Evolutionary conservation across 2,888 invertebrate genomes (phyloP).

Genomic region (Agrochola lychnidis): DNA sequence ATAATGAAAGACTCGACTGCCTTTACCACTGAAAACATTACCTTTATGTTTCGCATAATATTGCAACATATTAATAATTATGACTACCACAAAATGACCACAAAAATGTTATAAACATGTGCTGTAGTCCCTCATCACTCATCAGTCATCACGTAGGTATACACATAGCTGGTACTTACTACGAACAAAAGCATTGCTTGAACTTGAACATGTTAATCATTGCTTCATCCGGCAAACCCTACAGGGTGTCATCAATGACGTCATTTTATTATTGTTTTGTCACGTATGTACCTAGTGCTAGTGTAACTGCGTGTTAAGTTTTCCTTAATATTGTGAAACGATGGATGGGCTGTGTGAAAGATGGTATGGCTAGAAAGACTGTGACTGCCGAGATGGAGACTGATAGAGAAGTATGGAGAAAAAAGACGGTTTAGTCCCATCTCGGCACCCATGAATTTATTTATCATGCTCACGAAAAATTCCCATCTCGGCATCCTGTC

Average conservation of each 20-base stretch:
- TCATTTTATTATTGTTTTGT: not conserved
- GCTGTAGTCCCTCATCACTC: not conserved
- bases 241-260: not conserved
- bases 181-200: not conserved
- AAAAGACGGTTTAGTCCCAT: no score
- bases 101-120: not conserved
- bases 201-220: not conserved
- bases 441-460: no score
- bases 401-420: no score
- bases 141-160: not conserved
- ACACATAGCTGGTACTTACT: not conserved
- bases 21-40: no score
- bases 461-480: no score
- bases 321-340: not conserved
- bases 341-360: no score
- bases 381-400: no score
- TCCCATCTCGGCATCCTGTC: no score
- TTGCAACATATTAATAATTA: not conserved
- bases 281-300: not conserved
- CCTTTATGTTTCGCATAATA: not conserved
- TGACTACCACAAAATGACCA: not conserved
- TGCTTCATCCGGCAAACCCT: not conserved
- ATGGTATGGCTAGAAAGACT: no score
- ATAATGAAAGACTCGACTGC: no score
- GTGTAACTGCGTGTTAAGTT: not conserved